These are phyloP conservation scores for Rhagoletis pomonella DNA, from an alignment of 1,140 invertebrate species.

Conservation along the genomic window DNA sequence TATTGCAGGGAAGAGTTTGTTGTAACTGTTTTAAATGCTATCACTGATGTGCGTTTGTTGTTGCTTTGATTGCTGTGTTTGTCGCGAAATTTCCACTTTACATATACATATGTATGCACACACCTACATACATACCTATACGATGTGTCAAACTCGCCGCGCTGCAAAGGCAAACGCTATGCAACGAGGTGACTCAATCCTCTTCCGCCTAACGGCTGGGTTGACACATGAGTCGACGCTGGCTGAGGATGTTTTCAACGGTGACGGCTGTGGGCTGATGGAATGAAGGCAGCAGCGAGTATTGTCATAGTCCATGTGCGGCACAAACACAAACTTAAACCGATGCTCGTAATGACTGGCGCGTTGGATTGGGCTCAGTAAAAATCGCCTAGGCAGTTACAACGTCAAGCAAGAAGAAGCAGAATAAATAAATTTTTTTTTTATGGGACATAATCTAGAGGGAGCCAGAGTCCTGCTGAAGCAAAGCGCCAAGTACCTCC, in stretches of 20 bases:
- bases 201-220: conserved; percentile 21
- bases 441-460: too few species aligned
- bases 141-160: neutral
- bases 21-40: neutral
- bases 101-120: neutral
- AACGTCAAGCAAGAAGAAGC: too few species aligned
- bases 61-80: conserved; percentile 16
- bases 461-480: too few species aligned
- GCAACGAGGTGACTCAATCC: conserved; percentile 16
- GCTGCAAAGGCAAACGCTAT: neutral
- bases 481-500: too few species aligned
- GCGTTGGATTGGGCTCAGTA: neutral
- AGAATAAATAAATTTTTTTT: too few species aligned
- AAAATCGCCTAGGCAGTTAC: too few species aligned
- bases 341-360: neutral
- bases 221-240: neutral
- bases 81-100: conserved; percentile 2
- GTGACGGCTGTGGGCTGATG: neutral
- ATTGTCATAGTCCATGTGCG: conserved; percentile 3
- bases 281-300: neutral
- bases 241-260: neutral
- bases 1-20: neutral
- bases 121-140: neutral
- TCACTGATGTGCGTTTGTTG: neutral
- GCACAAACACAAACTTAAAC: neutral